A percentile compares a stretch with the other conserved stretches of the same genome.
These are phyloP conservation scores for Zaprionus ornatus DNA, from an alignment of 1,140 invertebrate species.

Conservation along the genomic window DNA sequence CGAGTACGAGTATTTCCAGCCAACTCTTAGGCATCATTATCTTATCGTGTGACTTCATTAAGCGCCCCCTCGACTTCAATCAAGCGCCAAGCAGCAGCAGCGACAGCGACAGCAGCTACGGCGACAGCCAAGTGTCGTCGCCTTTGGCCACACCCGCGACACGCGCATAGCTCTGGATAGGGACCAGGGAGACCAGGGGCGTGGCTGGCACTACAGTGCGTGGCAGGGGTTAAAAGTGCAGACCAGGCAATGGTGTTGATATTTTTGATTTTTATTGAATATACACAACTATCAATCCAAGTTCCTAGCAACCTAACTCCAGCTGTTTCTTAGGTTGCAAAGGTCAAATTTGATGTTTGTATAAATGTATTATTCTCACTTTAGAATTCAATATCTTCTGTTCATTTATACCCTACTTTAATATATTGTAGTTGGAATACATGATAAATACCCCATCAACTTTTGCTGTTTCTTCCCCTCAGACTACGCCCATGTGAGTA, in stretches of 20 bases:
- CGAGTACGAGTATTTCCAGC: conserved; percentile 17
- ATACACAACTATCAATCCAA: too few species aligned
- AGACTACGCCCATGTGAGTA: neutral
- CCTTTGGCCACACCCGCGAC: conserved; percentile 49
- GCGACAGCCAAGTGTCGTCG: conserved; percentile 49
- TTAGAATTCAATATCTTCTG: too few species aligned
- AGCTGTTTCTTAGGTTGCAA: too few species aligned
- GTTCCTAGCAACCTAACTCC: too few species aligned
- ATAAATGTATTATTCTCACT: too few species aligned
- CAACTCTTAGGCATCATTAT: conserved; percentile 52
- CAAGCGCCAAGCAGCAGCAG: conserved; percentile 33
- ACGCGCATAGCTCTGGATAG: conserved; percentile 26
- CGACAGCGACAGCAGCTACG: conserved; percentile 5
- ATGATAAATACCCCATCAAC: too few species aligned
- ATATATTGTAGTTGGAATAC: too few species aligned
- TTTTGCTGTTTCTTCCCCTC: neutral
- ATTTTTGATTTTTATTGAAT: too few species aligned
- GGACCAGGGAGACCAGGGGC: neutral
- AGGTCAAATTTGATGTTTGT: too few species aligned
- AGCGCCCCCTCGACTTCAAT: conserved; percentile 46
- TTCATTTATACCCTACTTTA: too few species aligned
- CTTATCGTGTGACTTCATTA: conserved; percentile 56
- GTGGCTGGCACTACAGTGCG: neutral
- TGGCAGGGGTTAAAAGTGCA: neutral
- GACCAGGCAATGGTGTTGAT: neutral